Evolutionary conservation across 2,797 vertebrate genomes (phyloP).

Genomic region (Acanthopagrus latus): DNA sequence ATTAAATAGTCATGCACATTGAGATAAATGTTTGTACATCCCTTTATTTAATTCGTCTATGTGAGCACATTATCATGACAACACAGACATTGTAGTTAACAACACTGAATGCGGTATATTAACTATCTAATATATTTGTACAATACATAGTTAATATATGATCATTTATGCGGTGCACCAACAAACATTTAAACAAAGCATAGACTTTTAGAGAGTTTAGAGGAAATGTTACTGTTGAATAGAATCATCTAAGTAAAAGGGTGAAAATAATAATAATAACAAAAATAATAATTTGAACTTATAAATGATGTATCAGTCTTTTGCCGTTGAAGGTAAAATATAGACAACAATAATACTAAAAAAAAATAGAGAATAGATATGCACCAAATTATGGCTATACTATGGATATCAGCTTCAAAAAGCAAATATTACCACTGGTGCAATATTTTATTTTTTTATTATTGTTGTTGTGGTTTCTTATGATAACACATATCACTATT

Average conservation of each 20-base stretch:
- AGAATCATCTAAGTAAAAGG: neutral
- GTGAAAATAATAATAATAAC: neutral
- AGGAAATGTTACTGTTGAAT: neutral
- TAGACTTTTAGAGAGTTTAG: neutral
- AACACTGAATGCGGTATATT: neutral
- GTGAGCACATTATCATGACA: conserved; percentile 38
- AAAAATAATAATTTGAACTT: neutral
- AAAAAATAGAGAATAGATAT: neutral
- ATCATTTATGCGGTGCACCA: neutral
- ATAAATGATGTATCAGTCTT: neutral
- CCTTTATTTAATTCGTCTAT: conserved; percentile 59
- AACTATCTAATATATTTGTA: conserved; percentile 3
- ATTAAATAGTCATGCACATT: neutral
- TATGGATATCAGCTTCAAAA: conserved; percentile 5
- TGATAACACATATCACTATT: neutral
- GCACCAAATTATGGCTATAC: neutral
- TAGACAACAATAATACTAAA: neutral
- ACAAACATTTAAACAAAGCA: conserved; percentile 1
- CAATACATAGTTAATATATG: neutral
- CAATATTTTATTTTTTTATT: neutral
- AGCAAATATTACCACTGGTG: neutral
- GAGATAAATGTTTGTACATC: conserved; percentile 3
- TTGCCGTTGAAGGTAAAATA: neutral
- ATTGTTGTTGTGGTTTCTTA: neutral
- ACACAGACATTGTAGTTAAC: neutral